These are phyloP conservation scores for Spisula subtruncata DNA, from an alignment of 2,888 invertebrate species.

Conservation along the genomic window DNA sequence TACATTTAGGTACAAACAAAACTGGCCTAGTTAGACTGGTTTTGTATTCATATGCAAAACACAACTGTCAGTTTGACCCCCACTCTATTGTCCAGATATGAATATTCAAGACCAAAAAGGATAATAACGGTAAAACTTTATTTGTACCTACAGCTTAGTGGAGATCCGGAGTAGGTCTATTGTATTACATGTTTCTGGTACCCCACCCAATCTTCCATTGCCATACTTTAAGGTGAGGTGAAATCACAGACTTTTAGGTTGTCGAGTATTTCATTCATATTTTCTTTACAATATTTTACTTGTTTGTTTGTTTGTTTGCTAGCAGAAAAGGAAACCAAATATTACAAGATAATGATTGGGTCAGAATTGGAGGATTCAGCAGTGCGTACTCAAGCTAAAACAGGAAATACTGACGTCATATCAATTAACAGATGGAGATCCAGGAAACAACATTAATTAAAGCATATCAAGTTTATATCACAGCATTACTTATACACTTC, in stretches of 20 bases:
- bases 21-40: too few species aligned
- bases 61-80: too few species aligned
- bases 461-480: background rate
- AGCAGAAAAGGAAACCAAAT: background rate
- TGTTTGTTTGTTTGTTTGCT: background rate
- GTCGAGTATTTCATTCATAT: too few species aligned
- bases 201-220: too few species aligned
- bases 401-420: background rate
- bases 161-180: too few species aligned
- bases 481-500: background rate
- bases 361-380: background rate
- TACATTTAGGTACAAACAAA: too few species aligned
- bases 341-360: background rate
- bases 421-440: background rate
- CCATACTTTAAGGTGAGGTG: background rate
- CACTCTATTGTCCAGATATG: too few species aligned
- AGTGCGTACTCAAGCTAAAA: background rate
- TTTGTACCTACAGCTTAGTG: too few species aligned
- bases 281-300: background rate
- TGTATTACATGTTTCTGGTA: background rate
- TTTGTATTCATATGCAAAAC: too few species aligned
- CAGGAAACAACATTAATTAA: background rate
- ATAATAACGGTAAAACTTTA: too few species aligned
- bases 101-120: too few species aligned
- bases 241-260: background rate